Conservation (phyloP, 2,797 vertebrate species). For the Calcarius lapponicus region DNA sequence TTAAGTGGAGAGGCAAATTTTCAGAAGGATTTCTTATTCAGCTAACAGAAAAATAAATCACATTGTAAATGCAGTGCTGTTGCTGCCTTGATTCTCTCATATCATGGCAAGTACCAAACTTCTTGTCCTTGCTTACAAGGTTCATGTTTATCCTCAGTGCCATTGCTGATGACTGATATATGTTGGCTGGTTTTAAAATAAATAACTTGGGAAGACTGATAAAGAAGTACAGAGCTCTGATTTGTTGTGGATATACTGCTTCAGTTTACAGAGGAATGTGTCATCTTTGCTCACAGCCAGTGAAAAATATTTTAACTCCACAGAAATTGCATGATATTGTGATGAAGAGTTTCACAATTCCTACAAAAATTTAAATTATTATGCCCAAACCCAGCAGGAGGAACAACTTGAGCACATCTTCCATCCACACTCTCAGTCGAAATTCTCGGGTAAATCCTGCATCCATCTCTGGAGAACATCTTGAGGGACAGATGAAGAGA, state of each 20-base stretch:
- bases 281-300: not conserved
- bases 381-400: not conserved
- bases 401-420: not conserved
- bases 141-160: constrained; percentile 18
- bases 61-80: not conserved
- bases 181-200: constrained; percentile 38
- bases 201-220: not conserved
- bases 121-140: constrained; percentile 11
- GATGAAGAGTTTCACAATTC: not conserved
- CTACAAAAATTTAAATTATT: not conserved
- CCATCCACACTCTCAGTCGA: rapidly evolving
- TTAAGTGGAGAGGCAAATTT: not conserved
- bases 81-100: not conserved
- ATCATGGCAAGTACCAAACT: not conserved
- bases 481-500: not conserved
- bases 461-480: not conserved
- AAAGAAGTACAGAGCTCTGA: not conserved
- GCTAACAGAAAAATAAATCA: not conserved
- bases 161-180: constrained; percentile 5
- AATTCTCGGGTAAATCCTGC: not conserved
- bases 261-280: not conserved
- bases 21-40: not conserved
- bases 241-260: not conserved
- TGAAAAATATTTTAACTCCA: not conserved
- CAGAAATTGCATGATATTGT: not conserved